Base-by-base conservation (phyloP, 2,797 vertebrate genomes). In the Liparis tanakae region DNA sequence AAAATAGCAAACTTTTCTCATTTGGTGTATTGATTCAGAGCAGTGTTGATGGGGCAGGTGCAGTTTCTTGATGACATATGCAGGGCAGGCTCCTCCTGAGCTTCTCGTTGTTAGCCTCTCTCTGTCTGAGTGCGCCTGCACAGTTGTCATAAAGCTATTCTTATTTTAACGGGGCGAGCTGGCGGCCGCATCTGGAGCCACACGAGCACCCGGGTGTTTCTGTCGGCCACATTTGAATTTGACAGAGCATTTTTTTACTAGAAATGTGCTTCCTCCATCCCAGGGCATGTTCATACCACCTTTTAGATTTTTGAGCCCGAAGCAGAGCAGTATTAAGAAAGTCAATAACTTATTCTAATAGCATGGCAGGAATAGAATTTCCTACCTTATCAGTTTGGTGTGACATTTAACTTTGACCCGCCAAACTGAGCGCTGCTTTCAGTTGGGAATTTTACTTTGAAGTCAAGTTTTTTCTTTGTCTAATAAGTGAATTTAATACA, bases 201-300 rank as follows among this genome's bases (percentile, higher is more conserved):
- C 43, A 62, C 33, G 10, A 22, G 83, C 78, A 64, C 72, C 69
- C 89, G 85, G 90, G 88, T 90, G 85, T 79, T 83, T 71, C 74
- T 67, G 72, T 80, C 67, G 58, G 74, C 20, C 59, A 37, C 58
- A 30, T 62, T 63, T 70, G 58, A 79, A 83, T 82, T 58, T 69
- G 37, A 74, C n/a, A 0, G n/a, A 60, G 22, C 20, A 7, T 72
- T 81, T 59, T 76, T 66, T 73, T 17, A 58, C n/a, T 59, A 14
- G 58, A 74, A 74, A 64, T 53, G 39, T 50, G n/a, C 67, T 39
- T 55, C 39, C 34, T 66, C 50, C 34, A 18, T 83, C 76, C 17
- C 43, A 36, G 33, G 33, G 33, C 68, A 41, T 67, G 76, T 70
- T 64, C 39, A 74, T 43, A 39, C 53, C 1, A 3, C 37, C 17